Evolutionary conservation across 2,888 invertebrate species (phyloP).

Genomic region (Drosophila sordidapex): DNA sequence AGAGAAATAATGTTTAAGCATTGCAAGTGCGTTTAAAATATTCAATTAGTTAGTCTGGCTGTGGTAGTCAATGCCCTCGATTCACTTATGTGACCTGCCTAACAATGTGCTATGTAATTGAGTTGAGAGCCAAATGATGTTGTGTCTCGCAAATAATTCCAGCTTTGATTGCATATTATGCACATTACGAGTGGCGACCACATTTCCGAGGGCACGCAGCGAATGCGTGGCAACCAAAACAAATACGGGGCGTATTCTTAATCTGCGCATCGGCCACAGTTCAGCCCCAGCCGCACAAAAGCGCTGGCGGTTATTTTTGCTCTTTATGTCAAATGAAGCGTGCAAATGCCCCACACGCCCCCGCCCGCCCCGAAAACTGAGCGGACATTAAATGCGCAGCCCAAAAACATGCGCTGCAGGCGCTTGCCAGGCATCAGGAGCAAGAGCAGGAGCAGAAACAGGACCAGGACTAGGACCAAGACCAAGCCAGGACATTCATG

Average conservation of each 20-base stretch:
- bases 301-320: constrained; percentile 71
- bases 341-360: constrained; percentile 76
- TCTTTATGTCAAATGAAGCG: constrained; percentile 80
- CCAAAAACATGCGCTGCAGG: constrained; percentile 68
- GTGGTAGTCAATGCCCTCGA: not conserved
- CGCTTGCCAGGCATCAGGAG: constrained; percentile 36
- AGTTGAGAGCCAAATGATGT: constrained; percentile 33
- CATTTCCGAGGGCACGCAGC: constrained; percentile 26
- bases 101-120: constrained; percentile 23
- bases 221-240: constrained; percentile 33
- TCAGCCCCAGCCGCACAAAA: constrained; percentile 37
- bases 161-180: constrained; percentile 54
- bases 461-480: not conserved
- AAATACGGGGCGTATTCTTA: constrained; percentile 73
- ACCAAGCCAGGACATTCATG: constrained; percentile 5
- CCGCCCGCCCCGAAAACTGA: constrained; percentile 34
- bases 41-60: not conserved
- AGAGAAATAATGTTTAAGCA: not conserved
- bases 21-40: not conserved
- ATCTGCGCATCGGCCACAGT: constrained; percentile 50
- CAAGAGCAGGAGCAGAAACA: constrained; percentile 1
- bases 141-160: constrained; percentile 35
- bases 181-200: constrained; percentile 39
- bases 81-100: not conserved
- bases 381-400: constrained; percentile 73